Evolutionary conservation across 1,140 invertebrate genomes (phyloP).

Genomic region (Steinernema khuongi): DNA sequence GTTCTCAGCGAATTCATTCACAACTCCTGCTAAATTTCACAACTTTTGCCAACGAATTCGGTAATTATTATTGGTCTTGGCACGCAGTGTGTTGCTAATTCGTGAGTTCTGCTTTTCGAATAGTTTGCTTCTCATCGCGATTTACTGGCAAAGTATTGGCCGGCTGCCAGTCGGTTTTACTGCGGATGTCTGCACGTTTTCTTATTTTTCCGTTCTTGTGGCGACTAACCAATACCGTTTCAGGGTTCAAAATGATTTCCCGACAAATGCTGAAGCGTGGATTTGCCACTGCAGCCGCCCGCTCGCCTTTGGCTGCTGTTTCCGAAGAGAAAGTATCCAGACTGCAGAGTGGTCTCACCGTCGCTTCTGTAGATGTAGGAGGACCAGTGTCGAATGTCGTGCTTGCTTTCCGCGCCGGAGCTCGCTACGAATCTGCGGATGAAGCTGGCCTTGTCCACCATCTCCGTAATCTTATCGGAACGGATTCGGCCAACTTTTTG

Average conservation of each 20-base stretch:
- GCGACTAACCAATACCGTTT: background rate
- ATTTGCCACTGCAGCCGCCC: background rate
- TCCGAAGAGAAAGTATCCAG: constrained; percentile 42
- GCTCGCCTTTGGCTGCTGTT: background rate
- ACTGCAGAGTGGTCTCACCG: constrained; percentile 45
- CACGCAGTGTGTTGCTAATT: background rate
- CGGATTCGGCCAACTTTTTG: constrained; percentile 47
- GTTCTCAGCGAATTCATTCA: too few species aligned
- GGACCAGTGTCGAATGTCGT: constrained; percentile 51
- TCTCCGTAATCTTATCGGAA: constrained; percentile 50
- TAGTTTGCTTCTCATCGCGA: constrained; percentile 4
- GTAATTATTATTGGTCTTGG: background rate
- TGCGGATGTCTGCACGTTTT: background rate
- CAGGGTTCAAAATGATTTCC: constrained; percentile 3
- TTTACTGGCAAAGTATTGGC: background rate
- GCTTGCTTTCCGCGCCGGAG: constrained; percentile 54
- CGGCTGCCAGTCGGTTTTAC: background rate
- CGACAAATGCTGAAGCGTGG: background rate
- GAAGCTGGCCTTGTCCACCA: constrained; percentile 51
- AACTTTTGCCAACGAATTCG: too few species aligned
- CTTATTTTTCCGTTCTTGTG: background rate
- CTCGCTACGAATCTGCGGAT: constrained; percentile 50
- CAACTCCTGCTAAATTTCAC: too few species aligned
- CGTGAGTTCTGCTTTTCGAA: too few species aligned
- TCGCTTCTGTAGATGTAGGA: constrained; percentile 47